Conservation (phyloP, 1,140 invertebrate species). For the Andricus grossulariae region DNA sequence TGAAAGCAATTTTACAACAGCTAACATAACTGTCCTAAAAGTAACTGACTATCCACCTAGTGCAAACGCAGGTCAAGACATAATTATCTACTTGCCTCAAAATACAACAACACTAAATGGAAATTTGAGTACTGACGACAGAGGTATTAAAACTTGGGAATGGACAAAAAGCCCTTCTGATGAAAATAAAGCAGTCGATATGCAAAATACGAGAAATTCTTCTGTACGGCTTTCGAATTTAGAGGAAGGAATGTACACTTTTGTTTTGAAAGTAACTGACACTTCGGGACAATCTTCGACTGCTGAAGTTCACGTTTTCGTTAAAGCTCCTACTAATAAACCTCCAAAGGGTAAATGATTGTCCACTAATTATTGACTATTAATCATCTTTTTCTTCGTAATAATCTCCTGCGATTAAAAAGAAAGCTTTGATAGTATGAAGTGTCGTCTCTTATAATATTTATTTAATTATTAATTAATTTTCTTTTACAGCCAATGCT, state of each 20-base stretch:
- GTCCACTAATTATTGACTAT: slow-evolving; percentile 6
- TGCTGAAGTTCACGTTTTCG: slow-evolving; percentile 94
- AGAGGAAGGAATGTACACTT: slow-evolving; percentile 95
- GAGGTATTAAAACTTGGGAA: slow-evolving; percentile 94
- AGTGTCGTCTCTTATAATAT: too few species aligned
- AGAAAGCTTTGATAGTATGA: too few species aligned
- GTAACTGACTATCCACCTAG: slow-evolving; percentile 95
- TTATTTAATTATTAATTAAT: slow-evolving; percentile 31
- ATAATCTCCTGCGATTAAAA: too few species aligned
- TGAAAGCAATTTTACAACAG: slow-evolving; percentile 88
- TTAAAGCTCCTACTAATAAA: slow-evolving; percentile 91
- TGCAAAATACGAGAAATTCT: slow-evolving; percentile 94
- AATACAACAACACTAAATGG: slow-evolving; percentile 93
- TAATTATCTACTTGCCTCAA: slow-evolving; percentile 92
- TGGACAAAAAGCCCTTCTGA: slow-evolving; percentile 94
- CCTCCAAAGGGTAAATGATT: slow-evolving; percentile 82
- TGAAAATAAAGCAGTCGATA: slow-evolving; percentile 92
- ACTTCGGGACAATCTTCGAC: slow-evolving; percentile 90
- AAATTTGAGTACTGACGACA: slow-evolving; percentile 93
- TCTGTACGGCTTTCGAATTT: slow-evolving; percentile 91
- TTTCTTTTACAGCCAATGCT: slow-evolving; percentile 78
- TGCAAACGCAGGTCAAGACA: slow-evolving; percentile 93
- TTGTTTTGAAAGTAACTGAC: slow-evolving; percentile 94
- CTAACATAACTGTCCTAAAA: slow-evolving; percentile 93
- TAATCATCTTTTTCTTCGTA: too few species aligned